Base-by-base conservation (phyloP, 1,140 invertebrate species). In the Coptotermes formosanus region DNA sequence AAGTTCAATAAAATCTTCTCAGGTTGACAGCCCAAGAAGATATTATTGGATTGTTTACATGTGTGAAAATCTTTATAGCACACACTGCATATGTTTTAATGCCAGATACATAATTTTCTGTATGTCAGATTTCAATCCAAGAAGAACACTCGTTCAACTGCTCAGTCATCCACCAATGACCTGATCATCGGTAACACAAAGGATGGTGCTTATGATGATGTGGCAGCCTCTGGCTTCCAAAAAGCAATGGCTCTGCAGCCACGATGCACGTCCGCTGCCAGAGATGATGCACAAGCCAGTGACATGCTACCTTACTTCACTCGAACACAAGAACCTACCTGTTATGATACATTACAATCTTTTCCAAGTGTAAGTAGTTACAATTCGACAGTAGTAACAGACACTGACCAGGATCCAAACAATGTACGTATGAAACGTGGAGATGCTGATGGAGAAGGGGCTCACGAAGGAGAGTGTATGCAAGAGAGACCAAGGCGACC, bases 281-380 rank as follows among this genome's bases (percentile, higher is more conserved):
- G 43, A 43, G 23, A 32, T 3, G 30, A 43, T 9, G 32, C 44
- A 43, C 55, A 48, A n/a, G 64, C 38, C 14, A 85, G 8, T 64
- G 64, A 82, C 25, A 52, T 86, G 21, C 25, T 86, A 14, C 59
- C 86, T 8, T 55, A 43, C 48, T 83, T 86, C 45, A 59, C 82
- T 8, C 82, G 38, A 83, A 52, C 45, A 8, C 86, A 59, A 32
- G 86, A 86, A 30, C 32, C 44, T 21, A 59, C 82, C 11, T 45
- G 59, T 44, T 86, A 86, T 25, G 82, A 86, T 59, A 83, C 86
- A 44, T 83, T 86, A 30, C 86, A 86, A 32, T 83, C 86, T 16
- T 86, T 86, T 69, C 86, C 86, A 16, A 86, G 86, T 86, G 82
- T 86, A 23, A 86, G 86, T 25, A 86, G 82, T 82, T 83, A 86